Percentiles rank a stretch among this genome's conserved stretches.
phyloP scores from a whole-genome alignment of 2,113 vertebrate genomes.

The Tyrannus savana region DNA sequence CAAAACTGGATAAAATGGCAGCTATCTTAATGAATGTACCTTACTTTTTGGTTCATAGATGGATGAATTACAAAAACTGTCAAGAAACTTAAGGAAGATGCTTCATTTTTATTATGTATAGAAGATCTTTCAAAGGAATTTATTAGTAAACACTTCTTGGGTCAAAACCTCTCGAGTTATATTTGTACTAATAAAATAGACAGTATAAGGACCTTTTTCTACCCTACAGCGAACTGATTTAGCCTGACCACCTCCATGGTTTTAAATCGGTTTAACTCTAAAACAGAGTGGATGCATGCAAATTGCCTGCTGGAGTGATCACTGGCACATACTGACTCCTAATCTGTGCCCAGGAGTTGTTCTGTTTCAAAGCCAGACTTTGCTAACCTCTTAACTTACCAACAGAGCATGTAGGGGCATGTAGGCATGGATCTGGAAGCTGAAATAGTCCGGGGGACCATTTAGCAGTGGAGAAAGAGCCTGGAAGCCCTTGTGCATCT shows the following conservation, averaged over 20 bases:
- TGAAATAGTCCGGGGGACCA: neutral
- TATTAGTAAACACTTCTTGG: neutral
- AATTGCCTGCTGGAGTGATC: neutral
- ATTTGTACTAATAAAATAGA: neutral
- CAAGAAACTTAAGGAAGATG: neutral
- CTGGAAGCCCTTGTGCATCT: neutral
- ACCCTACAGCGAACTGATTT: neutral
- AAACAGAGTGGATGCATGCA: neutral
- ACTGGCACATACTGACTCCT: rapidly evolving
- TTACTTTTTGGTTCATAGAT: neutral
- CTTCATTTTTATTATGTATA: neutral
- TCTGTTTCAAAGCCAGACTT: neutral
- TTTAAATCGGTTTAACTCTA: neutral
- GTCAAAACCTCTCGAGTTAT: neutral
- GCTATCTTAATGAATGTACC: neutral
- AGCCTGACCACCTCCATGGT: neutral
- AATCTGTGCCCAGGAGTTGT: neutral
- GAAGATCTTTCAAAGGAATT: neutral
- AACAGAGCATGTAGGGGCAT: too few species aligned
- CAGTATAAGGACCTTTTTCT: neutral
- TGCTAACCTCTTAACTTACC: neutral
- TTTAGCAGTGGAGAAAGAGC: neutral
- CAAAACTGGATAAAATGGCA: neutral
- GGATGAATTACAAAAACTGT: neutral
- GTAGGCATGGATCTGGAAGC: neutral